Conservation (phyloP, 2,113 vertebrate species). For the Amphiprion ocellaris region DNA sequence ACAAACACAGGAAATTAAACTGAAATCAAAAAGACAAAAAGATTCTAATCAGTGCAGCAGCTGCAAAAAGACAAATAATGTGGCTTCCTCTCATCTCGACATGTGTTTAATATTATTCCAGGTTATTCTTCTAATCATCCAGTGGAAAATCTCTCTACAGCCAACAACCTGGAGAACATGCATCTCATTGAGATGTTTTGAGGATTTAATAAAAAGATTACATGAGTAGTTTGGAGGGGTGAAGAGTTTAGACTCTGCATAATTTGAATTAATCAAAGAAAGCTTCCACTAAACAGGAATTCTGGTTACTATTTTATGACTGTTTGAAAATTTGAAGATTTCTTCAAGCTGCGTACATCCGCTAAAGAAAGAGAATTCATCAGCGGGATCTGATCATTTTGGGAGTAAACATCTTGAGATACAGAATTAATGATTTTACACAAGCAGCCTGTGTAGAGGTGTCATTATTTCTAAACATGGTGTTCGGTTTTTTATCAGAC, state of each 20-base stretch:
- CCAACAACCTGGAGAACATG: not conserved
- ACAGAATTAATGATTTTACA: slow-evolving; percentile 14
- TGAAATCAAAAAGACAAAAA: no score
- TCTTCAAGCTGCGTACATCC: not conserved
- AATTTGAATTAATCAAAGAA: not conserved
- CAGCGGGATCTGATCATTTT: slow-evolving; percentile 2
- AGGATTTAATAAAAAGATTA: not conserved
- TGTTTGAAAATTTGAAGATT: no score
- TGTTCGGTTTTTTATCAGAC: slow-evolving; percentile 18
- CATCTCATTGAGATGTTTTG: no score
- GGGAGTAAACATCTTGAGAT: slow-evolving; percentile 4
- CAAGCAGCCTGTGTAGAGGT: not conserved
- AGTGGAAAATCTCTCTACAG: not conserved
- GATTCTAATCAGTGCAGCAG: no score
- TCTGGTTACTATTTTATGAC: no score
- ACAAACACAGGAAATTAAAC: no score
- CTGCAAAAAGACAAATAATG: not conserved
- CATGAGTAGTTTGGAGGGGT: not conserved
- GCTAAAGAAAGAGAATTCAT: not conserved
- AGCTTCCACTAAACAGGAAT: not conserved
- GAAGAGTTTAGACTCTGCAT: not conserved
- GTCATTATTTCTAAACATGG: not conserved
- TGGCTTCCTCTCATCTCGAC: not conserved
- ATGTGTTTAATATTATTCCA: not conserved
- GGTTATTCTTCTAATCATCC: no score